Evolutionary conservation across 2,888 invertebrate genomes (phyloP).

Genomic region (Chaetoderma sp.): DNA sequence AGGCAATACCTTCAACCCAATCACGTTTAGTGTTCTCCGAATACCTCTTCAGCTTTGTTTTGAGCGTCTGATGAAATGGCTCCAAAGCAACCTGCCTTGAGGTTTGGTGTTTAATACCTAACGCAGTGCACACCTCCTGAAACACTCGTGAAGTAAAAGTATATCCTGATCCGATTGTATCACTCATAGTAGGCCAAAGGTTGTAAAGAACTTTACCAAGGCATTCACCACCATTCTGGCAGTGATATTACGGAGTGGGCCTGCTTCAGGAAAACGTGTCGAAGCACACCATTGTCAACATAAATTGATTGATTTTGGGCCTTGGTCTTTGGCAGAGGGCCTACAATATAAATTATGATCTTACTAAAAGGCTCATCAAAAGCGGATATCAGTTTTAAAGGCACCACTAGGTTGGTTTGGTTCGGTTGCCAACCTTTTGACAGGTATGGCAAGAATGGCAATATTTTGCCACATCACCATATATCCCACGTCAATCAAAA

Average conservation of each 20-base stretch:
- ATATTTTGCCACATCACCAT: constrained; percentile 8
- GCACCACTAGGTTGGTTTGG: background rate
- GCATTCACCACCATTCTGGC: background rate
- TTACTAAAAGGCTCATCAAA: constrained; percentile 16
- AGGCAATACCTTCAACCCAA: constrained; percentile 2
- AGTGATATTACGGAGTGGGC: constrained; percentile 13
- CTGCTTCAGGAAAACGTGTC: constrained; percentile 19
- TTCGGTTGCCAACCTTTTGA: constrained; percentile 11
- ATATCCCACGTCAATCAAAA: constrained; percentile 15
- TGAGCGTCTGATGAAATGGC: background rate
- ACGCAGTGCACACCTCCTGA: constrained; percentile 2
- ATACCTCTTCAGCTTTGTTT: background rate
- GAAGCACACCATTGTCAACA: constrained; percentile 21
- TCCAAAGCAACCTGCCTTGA: constrained; percentile 2
- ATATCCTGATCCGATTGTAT: constrained; percentile 19
- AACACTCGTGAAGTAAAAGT: constrained; percentile 16
- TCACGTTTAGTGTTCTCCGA: background rate
- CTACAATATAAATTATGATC: constrained; percentile 8
- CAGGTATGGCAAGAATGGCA: constrained; percentile 20
- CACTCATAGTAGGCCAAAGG: constrained; percentile 8
- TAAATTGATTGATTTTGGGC: constrained; percentile 5
- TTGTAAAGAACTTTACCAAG: constrained; percentile 6
- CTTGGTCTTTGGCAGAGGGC: constrained; percentile 17
- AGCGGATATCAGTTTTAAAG: constrained; percentile 13
- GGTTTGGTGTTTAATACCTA: constrained; percentile 13